Evolutionary conservation across 2,888 invertebrate species (phyloP).

Genomic region (Zaprionus obscuricornis): DNA sequence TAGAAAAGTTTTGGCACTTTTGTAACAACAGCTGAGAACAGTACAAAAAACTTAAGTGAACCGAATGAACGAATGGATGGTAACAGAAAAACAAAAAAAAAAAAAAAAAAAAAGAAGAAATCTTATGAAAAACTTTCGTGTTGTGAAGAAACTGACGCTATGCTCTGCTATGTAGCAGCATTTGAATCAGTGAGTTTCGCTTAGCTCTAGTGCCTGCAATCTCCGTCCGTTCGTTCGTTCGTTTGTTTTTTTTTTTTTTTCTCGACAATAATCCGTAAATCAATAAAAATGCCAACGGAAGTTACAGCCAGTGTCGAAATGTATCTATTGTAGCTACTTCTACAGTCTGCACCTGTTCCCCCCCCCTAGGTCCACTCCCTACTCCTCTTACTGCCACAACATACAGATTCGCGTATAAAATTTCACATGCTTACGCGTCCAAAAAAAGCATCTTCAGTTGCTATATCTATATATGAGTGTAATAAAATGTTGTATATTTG

Average conservation of each 20-base stretch:
- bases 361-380: not conserved
- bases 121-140: conserved; percentile 38
- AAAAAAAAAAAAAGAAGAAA: conserved; percentile 16
- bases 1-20: conserved; percentile 42
- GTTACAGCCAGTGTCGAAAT: conserved; percentile 40
- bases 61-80: conserved; percentile 11
- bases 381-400: not conserved
- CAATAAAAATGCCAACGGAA: conserved; percentile 65
- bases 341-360: too few species aligned
- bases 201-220: too few species aligned
- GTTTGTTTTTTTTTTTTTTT: too few species aligned
- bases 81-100: too few species aligned
- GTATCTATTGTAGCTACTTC: conserved; percentile 51
- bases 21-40: conserved; percentile 55
- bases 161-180: too few species aligned
- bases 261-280: conserved; percentile 66
- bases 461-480: too few species aligned
- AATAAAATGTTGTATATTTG: conserved; percentile 51
- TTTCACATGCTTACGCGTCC: conserved; percentile 17
- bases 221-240: not conserved
- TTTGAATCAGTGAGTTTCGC: too few species aligned
- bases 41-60: conserved; percentile 9
- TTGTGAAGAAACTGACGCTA: too few species aligned
- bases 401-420: conserved; percentile 12
- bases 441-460: conserved; percentile 14